Base-by-base conservation (phyloP, 2,888 invertebrate species). In the Quadroppia sp. region DNA sequence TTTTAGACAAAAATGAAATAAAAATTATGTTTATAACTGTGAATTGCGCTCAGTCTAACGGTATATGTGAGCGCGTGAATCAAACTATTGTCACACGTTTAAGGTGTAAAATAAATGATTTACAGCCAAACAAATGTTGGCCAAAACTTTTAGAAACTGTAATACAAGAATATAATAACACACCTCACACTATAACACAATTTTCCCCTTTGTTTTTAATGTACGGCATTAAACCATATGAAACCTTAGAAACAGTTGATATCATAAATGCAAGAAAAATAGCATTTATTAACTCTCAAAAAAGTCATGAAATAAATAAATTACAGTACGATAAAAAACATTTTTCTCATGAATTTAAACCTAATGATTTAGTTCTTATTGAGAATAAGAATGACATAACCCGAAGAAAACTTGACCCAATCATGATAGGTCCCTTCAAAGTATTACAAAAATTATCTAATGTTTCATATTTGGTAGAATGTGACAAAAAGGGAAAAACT, bases 1-100 rank as follows among this genome's bases (percentile, higher is more conserved):
- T 42, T 40, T 50, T 74, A 40, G 25, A 59, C 2, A 17, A 23
- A 17, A 28, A 40, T 15, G n/a, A 64, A 13, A 74, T 61, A 30
- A 28, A 48, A 40, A 28, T 71, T 11, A 74, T 61, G 13, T 72
- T 42, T 9, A 74, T 25, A 36, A 32, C 73, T 13, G 64, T 69
- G 1, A 64, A 42, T 30, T 28, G 32, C 28, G 67, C 73, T 25
- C 45, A 59, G 17, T 40, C 40, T 20, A 73, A 73, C 20, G 73
- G 69, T 9, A 20, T 73, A 25, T n/a, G 36, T n/a, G 73, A 73
- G 50, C 15, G 73, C 20, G 20, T 56, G 0, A 61, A 61, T 56
- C 64, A 61, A 32, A 73, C 73, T 17, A 15, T 73, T 1, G 45
- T 67, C 4, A 48, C 61, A 67, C 7, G 72, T 1, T 11, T 72